Evolutionary conservation across 2,797 vertebrate species (phyloP).

Genomic region (Alectoris magna): DNA sequence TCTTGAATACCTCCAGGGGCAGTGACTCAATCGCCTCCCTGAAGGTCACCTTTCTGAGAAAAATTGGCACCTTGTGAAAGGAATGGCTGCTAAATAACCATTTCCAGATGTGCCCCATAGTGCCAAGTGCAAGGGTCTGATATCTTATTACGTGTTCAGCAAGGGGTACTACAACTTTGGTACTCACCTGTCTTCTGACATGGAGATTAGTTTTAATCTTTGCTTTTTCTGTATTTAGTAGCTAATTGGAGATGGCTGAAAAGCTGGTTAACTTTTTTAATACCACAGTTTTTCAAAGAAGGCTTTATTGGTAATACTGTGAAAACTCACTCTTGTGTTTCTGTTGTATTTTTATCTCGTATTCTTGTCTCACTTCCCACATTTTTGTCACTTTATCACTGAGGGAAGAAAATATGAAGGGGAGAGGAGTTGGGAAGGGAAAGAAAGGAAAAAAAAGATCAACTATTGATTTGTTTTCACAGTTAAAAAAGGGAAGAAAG

Average conservation of each 20-base stretch:
- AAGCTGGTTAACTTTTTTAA: not conserved
- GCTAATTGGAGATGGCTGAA: not conserved
- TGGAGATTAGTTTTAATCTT: not conserved
- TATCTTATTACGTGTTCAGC: not conserved
- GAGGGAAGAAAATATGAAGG: rapidly evolving
- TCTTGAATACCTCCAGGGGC: too few species aligned
- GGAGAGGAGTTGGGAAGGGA: not conserved
- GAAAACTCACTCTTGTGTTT: not conserved
- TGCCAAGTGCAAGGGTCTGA: not conserved
- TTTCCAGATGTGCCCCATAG: not conserved
- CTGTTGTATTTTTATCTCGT: not conserved
- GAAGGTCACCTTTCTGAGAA: not conserved
- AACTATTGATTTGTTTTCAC: not conserved
- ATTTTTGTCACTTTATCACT: not conserved
- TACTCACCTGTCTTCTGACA: not conserved
- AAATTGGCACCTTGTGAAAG: not conserved
- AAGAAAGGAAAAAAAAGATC: not conserved
- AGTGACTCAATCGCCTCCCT: too few species aligned
- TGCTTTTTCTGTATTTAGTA: not conserved
- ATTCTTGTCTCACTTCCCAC: not conserved
- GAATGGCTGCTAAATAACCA: not conserved
- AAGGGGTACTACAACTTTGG: not conserved
- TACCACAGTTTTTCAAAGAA: not conserved
- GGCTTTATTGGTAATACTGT: not conserved
- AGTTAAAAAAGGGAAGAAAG: not conserved